Base-by-base conservation (phyloP, 2,113 vertebrate species). In the Eclectus roratus region DNA sequence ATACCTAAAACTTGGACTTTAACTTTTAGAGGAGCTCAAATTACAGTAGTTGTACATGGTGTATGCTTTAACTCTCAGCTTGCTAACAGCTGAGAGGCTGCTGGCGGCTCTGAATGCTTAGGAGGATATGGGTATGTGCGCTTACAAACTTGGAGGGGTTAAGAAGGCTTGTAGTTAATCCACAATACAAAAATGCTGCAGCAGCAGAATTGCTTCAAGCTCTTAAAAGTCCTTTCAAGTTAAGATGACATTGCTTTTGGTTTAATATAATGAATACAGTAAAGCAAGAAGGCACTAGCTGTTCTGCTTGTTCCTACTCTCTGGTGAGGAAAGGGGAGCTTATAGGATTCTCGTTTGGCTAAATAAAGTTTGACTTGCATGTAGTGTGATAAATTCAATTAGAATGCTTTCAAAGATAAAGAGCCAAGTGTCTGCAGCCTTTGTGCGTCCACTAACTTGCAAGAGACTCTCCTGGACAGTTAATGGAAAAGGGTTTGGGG, bases 211-310 rank as follows among this genome's bases (percentile, higher is more conserved):
- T 91, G 92, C 91, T 95, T 93, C 81, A 76, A 95, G 95, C 94
- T 88, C 91, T 96, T 91, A 86, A 83, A 95, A 95, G 94, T 90
- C 88, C 76, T 97, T 97, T 96, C 88, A 96, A 95, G 94, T 94
- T 90, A 93, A 88, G 88, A 93, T 93, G 93, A 96, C 89, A 91
- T 92, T 95, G 91, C 94, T 94, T 92, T 96, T 89, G 90, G 88
- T 94, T 96, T 89, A 91, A 49, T 91, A 52, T 92, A 93, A 92
- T 88, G 85, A 89, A 94, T 95, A 92, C 95, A 93, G 91, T 92
- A 95, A 94, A 93, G 90, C 81, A 94, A 89, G 84, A 77, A 94
- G 92, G 70, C 91, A 96, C 70, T 96, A 79, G 86, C 84, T 96
- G 43, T 92, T 95, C 88, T 94, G 66, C 80, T 84, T 70, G 89